Evolutionary conservation across 2,888 invertebrate genomes (phyloP), one percentile per base, ranked within the genome.

Genomic region (Lithosia quadra): DNA sequence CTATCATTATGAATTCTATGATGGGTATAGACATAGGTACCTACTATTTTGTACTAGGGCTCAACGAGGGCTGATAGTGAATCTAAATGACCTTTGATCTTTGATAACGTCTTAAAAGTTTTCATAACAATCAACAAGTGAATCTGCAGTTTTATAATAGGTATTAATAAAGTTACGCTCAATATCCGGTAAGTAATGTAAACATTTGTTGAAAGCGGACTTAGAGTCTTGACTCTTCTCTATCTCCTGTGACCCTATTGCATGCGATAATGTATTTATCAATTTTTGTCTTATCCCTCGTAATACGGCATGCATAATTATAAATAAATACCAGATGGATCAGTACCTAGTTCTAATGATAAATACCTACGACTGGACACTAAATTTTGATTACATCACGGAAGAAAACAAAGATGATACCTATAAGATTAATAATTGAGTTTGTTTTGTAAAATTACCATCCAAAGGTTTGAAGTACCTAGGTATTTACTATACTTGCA

Each of bases 231-330:
- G 87, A 87, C 90, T 83, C 80, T 63, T 64, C 73, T 74, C 75
- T 90, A 90, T 89, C 89, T 76, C 63, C 68, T 69, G 75, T 88
- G 91, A 91, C 91, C 91, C 87, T 85, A 80, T 79, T 87, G 83
- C 84, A 84, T 33, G 78, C 77, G 90, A 88, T 87, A 87, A 69
- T 70, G 64, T 63, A 33, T 55, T 67, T 77, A 80, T 75, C 74
- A 72, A 65, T 39, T 57, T 62, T 36, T 74, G 73, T 65, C 63
- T 73, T 76, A 76, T 80, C 76, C 67, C 77, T 76, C 78, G 65
- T 80, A 78, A 76, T 73, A 80, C 72, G 73, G 79, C 74, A 80
- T 70, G 66, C n/a, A n/a, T n/a, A n/a, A n/a, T n/a, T n/a, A n/a
- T n/a, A n/a, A n/a, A n/a, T n/a, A n/a, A n/a, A n/a, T n/a, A n/a